A percentile compares a stretch with the other conserved stretches of the same genome.
Evolutionary conservation across 2,113 vertebrate genomes (phyloP).

Genomic region (Circaetus cinerascens): DNA sequence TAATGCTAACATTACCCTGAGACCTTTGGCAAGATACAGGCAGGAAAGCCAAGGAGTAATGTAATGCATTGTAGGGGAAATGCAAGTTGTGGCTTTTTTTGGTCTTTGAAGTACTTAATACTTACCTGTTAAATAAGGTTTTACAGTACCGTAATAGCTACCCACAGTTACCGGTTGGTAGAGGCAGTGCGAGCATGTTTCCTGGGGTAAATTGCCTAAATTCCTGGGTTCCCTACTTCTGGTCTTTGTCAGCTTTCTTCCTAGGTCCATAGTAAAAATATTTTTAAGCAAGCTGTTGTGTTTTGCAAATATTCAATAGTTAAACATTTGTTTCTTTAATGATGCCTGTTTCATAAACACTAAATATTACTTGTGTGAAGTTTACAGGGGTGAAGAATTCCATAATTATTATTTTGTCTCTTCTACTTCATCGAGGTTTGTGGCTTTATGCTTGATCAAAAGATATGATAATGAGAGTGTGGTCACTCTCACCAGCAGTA

Average conservation of each 20-base stretch:
- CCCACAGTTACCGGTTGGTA: background rate
- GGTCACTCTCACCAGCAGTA: background rate
- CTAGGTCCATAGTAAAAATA: background rate
- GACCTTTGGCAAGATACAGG: background rate
- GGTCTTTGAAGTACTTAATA: background rate
- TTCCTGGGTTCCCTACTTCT: background rate
- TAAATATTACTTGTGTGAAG: background rate
- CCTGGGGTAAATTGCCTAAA: background rate
- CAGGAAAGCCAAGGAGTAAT: background rate
- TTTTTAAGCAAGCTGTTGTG: background rate
- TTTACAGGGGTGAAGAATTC: background rate
- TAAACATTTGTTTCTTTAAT: background rate
- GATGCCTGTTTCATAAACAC: background rate
- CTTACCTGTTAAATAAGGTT: background rate
- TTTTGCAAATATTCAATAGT: background rate
- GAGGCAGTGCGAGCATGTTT: background rate
- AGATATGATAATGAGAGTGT: background rate
- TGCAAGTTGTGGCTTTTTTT: background rate
- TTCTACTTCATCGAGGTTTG: background rate
- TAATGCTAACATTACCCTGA: background rate
- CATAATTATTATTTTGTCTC: background rate
- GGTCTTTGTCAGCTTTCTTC: background rate
- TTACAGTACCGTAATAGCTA: background rate
- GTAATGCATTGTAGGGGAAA: background rate
- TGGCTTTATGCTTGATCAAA: background rate